These are phyloP conservation scores for Macrostomum cliftonense DNA, from an alignment of 2,888 invertebrate species.

Conservation along the genomic window DNA sequence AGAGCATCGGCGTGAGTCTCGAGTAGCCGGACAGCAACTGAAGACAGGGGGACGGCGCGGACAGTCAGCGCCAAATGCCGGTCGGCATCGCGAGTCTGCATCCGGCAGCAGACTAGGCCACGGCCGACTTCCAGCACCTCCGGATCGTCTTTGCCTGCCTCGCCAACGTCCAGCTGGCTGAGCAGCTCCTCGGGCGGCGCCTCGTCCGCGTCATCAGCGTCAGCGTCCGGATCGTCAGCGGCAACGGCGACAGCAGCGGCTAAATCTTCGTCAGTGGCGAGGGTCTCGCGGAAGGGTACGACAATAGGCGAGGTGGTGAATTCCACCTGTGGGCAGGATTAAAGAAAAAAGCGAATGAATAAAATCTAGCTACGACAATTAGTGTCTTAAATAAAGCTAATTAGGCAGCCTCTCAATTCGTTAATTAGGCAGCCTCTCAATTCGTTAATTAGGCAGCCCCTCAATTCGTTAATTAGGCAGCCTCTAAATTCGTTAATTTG, in stretches of 20 bases:
- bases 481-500: too few species aligned
- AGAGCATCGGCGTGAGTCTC: slow-evolving; percentile 19
- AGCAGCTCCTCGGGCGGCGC: slow-evolving; percentile 2
- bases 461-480: too few species aligned
- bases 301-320: slow-evolving; percentile 83
- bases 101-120: background rate
- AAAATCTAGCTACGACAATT: too few species aligned
- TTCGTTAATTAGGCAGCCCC: too few species aligned
- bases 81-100: slow-evolving; percentile 44
- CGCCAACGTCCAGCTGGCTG: background rate
- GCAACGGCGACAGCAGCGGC: background rate
- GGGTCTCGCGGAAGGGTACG: slow-evolving; percentile 82
- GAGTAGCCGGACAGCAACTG: slow-evolving; percentile 38
- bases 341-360: too few species aligned
- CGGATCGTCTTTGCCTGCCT: background rate
- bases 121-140: slow-evolving; percentile 1
- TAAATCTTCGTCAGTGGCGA: slow-evolving; percentile 43
- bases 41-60: slow-evolving; percentile 44
- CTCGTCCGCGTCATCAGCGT: background rate
- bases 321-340: slow-evolving; percentile 40
- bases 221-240: background rate
- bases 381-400: too few species aligned
- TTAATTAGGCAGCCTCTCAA: too few species aligned
- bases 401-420: too few species aligned
- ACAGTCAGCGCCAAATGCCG: slow-evolving; percentile 46